These are phyloP conservation scores for Heterotis niloticus DNA, from an alignment of 2,113 vertebrate genomes.

Conservation along the genomic window DNA sequence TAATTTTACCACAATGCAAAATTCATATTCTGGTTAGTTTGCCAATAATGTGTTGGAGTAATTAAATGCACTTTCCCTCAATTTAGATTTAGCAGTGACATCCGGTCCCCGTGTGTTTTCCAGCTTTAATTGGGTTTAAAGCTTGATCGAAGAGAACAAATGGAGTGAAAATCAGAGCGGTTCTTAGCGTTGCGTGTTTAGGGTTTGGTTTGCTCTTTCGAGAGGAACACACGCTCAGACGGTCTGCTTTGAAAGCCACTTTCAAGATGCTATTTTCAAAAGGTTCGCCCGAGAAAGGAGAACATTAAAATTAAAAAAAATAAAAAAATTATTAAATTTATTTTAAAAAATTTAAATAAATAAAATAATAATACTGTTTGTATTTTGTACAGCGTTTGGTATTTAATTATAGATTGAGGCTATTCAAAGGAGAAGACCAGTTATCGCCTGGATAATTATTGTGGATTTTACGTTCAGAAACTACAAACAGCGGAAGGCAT, in stretches of 20 bases:
- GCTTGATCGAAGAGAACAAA: not conserved
- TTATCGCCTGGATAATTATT: not conserved
- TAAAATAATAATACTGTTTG: too few relatives aligned
- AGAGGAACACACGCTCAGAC: slow-evolving; percentile 9
- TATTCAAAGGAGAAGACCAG: not conserved
- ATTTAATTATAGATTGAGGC: slow-evolving; percentile 8
- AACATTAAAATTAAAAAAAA: not conserved
- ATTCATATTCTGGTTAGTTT: slow-evolving; percentile 49
- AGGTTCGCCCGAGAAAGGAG: not conserved
- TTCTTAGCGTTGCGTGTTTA: not conserved
- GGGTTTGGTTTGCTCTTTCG: not conserved
- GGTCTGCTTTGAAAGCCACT: slow-evolving; percentile 1
- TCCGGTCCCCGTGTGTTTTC: not conserved
- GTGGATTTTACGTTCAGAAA: not conserved
- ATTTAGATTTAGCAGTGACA: not conserved
- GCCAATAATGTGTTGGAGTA: slow-evolving; percentile 44
- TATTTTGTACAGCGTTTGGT: not conserved
- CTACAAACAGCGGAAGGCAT: slow-evolving; percentile 2
- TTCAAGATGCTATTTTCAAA: slow-evolving; percentile 5
- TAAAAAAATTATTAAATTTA: too few relatives aligned
- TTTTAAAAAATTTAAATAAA: not conserved
- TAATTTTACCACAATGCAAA: slow-evolving; percentile 53
- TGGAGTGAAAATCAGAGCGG: not conserved
- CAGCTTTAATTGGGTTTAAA: not conserved
- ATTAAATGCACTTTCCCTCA: not conserved